Percentiles rank a stretch among this genome's conserved stretches.
Conservation (phyloP, 2,888 invertebrate species). For the Neuroscelio doddi region DNA sequence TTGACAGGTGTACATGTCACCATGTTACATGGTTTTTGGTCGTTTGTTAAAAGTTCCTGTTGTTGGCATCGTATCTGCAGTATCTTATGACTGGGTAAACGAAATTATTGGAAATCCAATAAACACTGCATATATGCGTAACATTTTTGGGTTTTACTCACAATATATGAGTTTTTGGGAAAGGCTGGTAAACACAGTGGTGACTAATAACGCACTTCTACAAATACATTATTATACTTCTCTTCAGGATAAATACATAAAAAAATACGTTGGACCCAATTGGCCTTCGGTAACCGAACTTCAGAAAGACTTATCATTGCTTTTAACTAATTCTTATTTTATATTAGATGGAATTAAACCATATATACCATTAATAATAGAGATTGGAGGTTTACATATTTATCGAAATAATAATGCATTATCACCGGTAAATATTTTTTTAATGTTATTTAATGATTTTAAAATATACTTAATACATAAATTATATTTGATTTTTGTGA, state of each 20-base stretch:
- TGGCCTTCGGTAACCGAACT: conserved; percentile 47
- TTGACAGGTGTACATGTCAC: background rate
- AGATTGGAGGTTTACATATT: conserved; percentile 75
- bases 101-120: conserved; percentile 47
- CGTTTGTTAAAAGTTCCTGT: conserved; percentile 51
- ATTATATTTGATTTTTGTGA: too few relatives aligned
- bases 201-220: conserved; percentile 2
- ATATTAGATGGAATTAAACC: conserved; percentile 73
- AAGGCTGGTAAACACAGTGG: conserved; percentile 20
- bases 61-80: conserved; percentile 31
- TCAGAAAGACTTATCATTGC: conserved; percentile 59
- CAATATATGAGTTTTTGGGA: conserved; percentile 29
- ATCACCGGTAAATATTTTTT: conserved; percentile 47
- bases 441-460: too few relatives aligned
- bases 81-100: conserved; percentile 46
- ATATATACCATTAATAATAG: conserved; percentile 72
- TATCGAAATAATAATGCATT: conserved; percentile 43
- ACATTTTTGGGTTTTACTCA: conserved; percentile 2
- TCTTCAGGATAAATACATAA: conserved; percentile 42
- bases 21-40: conserved; percentile 57
- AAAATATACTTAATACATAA: too few relatives aligned
- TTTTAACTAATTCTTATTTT: conserved; percentile 75
- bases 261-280: conserved; percentile 52
- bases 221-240: conserved; percentile 35
- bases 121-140: conserved; percentile 44